A percentile compares a stretch with the other conserved stretches of the same genome.
Conservation (phyloP, 2,113 vertebrate species). For the Pygoscelis antarcticus region DNA sequence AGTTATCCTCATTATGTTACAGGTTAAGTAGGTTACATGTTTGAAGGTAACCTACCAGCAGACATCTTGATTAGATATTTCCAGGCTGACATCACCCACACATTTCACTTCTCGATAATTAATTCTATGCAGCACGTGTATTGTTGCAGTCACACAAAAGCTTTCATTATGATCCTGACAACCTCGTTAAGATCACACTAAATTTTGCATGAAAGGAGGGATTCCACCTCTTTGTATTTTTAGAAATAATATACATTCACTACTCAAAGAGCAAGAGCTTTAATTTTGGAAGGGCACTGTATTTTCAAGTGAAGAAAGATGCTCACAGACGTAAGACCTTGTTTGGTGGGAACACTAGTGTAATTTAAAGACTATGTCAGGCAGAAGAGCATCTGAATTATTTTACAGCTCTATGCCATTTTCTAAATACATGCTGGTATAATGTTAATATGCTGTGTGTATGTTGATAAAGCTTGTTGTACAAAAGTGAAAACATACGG, state of each 20-base stretch:
- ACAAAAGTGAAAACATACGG: neutral
- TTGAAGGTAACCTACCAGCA: slow-evolving; percentile 17
- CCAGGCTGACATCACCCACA: slow-evolving; percentile 7
- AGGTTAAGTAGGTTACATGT: slow-evolving; percentile 35
- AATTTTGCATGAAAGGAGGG: neutral
- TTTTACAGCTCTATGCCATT: neutral
- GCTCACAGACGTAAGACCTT: neutral
- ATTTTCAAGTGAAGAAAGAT: neutral
- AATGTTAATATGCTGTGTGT: neutral
- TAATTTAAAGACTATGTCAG: neutral
- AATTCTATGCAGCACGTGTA: neutral
- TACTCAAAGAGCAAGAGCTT: neutral
- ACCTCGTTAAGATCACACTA: neutral
- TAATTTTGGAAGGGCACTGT: neutral
- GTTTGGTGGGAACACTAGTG: neutral
- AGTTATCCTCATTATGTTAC: slow-evolving; percentile 41
- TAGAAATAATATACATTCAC: accelerated
- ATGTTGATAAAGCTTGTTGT: neutral
- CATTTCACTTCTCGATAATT: neutral
- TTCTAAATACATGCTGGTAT: neutral
- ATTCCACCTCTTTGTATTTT: neutral
- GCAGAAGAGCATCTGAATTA: neutral
- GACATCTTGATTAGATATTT: slow-evolving; percentile 27
- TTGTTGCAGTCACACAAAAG: neutral
- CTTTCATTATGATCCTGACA: neutral